Conservation (phyloP, 2,888 invertebrate genomes). For the Philhelius pedissequus region DNA sequence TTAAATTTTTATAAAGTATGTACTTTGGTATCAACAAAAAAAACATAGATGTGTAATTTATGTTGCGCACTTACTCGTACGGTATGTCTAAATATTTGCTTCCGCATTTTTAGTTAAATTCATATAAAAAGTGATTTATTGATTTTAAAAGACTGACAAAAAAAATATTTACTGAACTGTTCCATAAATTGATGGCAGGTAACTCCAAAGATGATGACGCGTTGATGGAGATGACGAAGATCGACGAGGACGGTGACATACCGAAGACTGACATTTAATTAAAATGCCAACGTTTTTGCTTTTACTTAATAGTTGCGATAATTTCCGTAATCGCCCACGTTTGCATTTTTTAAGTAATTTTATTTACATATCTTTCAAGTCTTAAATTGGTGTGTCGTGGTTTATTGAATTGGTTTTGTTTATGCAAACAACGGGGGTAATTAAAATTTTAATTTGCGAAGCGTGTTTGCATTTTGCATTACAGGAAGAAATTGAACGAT, state of each 20-base stretch:
- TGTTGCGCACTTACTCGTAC: background rate
- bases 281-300: background rate
- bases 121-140: constrained; percentile 34
- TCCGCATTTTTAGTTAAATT: constrained; percentile 19
- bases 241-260: background rate
- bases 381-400: background rate
- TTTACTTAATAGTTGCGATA: background rate
- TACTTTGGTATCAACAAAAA: background rate
- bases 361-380: background rate
- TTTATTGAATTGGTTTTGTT: background rate
- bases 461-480: background rate
- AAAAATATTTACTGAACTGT: constrained; percentile 29
- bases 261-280: constrained; percentile 11
- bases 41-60: background rate
- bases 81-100: constrained; percentile 10
- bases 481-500: background rate
- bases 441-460: background rate
- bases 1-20: constrained; percentile 20
- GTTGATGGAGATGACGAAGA: background rate
- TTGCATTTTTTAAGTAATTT: background rate
- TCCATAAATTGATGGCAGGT: constrained; percentile 14
- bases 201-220: background rate
- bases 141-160: background rate
- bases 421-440: background rate
- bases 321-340: constrained; percentile 25